phyloP scores from a whole-genome alignment of 2,113 vertebrate species.

The Calypte anna region DNA sequence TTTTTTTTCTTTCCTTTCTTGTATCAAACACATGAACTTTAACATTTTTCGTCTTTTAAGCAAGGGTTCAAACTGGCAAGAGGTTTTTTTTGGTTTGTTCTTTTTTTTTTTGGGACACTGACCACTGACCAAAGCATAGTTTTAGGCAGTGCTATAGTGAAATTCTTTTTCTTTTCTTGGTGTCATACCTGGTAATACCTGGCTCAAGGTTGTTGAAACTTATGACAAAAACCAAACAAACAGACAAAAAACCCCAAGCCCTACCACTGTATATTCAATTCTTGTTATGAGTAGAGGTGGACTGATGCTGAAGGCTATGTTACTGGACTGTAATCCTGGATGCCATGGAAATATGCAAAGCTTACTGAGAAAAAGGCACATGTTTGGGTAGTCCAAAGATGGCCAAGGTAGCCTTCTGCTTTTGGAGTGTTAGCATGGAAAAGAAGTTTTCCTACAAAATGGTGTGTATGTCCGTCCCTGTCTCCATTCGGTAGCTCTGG shows the following conservation, averaged over 20 bases:
- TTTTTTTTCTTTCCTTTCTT: neutral
- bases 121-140: neutral
- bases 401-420: neutral
- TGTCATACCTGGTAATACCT: neutral
- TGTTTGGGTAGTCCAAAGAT: neutral
- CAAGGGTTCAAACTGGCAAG: slow-evolving; percentile 6
- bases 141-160: neutral
- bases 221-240: neutral
- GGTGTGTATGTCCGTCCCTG: neutral
- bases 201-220: neutral
- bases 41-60: neutral
- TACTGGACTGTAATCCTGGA: neutral
- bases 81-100: neutral
- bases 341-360: neutral
- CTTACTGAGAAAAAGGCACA: neutral
- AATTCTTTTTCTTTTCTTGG: neutral
- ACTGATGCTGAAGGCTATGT: neutral
- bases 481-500: neutral
- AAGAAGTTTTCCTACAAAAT: neutral
- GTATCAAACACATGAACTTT: neutral
- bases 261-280: neutral
- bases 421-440: neutral
- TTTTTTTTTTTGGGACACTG: neutral
- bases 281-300: neutral
- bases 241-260: neutral